Evolutionary conservation across 2,113 vertebrate genomes (phyloP), one percentile per base, ranked within the genome.

Genomic region (Nannobrachium achirus): DNA sequence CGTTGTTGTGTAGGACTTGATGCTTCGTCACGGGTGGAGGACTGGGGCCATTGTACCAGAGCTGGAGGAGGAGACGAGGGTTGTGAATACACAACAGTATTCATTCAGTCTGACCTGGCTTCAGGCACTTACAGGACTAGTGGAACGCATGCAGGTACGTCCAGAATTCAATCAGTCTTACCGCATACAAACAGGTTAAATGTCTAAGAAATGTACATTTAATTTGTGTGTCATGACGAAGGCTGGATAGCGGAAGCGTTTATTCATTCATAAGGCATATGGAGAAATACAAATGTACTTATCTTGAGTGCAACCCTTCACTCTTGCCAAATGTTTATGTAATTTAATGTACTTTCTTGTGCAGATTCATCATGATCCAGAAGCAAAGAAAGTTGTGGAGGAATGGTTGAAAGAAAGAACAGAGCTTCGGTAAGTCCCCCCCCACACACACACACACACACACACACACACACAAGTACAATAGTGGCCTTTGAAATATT

Each of bases 1-100:
- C 13, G 19, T 41, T 49, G 50, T 48, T 69, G 56, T 33, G 8
- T 62, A 95, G 94, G 94, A 95, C 73, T 78, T 95, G 74, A 95
- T 92, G 91, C 58, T 95, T 69, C 89, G 93, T 10, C 94, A 95
- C 16, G 94, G 94, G 25, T 95, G 94, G 94, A 88, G 94, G 6
- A 95, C 94, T 0, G 94, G 89, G 0, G 94, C 94, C 44, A 95
- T 95, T 0, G 93, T 95, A 0, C 94, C 94, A 0, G 94, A 95
- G 75, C 84, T 95, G 78, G 93, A 93, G 74, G 79, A 86, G 0
- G 94, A 95, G 81, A 95, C 94, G 2, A 93, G 91, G 78, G 92
- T 94, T 62, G 94, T 95, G 65, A 93, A 94, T 83, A 93, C 94
- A 0, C 73, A 92, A 14, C 92, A 91, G 42, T 95, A 94, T 11